Conservation (phyloP, 2,797 vertebrate genomes). For the Champsocephalus esox region DNA sequence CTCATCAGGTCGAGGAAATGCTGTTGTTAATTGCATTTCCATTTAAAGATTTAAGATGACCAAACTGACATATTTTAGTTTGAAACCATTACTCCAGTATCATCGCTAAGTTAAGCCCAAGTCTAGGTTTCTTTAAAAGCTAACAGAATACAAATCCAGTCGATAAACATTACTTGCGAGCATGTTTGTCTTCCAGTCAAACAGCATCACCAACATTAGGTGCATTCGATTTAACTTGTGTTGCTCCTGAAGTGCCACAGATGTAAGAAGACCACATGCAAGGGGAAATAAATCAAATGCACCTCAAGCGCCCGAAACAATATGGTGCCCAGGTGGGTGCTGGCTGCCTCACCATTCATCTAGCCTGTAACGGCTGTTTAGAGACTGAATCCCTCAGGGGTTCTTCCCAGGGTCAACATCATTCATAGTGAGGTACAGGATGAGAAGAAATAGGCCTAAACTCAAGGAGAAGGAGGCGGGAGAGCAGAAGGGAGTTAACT, state of each 20-base stretch:
- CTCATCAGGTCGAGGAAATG: not conserved
- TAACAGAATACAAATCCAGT: not conserved
- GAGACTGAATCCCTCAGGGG: conserved; percentile 73
- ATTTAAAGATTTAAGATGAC: not conserved
- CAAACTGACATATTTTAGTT: not conserved
- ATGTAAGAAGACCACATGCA: conserved; percentile 56
- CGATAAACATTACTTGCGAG: not conserved
- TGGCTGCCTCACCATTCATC: conserved; percentile 69
- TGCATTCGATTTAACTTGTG: not conserved
- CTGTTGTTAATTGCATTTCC: not conserved
- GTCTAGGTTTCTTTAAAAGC: not conserved
- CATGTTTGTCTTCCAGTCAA: conserved; percentile 21
- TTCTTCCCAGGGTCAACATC: conserved; percentile 73
- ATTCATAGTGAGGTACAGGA: conserved; percentile 71
- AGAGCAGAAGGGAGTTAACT: conserved; percentile 28
- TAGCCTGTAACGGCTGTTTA: conserved; percentile 78
- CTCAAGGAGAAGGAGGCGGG: conserved; percentile 48
- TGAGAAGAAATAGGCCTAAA: conserved; percentile 62
- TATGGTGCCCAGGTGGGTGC: conserved; percentile 74
- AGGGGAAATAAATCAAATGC: conserved; percentile 71
- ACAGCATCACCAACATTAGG: conserved; percentile 2
- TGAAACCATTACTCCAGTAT: not conserved
- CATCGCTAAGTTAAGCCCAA: not conserved
- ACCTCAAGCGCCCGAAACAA: conserved; percentile 70
- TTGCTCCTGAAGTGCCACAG: conserved; percentile 26